A percentile compares a stretch with the other conserved stretches of the same genome.
phyloP scores from a whole-genome alignment of 2,797 vertebrate genomes.

The Myiotriccus ornatus region DNA sequence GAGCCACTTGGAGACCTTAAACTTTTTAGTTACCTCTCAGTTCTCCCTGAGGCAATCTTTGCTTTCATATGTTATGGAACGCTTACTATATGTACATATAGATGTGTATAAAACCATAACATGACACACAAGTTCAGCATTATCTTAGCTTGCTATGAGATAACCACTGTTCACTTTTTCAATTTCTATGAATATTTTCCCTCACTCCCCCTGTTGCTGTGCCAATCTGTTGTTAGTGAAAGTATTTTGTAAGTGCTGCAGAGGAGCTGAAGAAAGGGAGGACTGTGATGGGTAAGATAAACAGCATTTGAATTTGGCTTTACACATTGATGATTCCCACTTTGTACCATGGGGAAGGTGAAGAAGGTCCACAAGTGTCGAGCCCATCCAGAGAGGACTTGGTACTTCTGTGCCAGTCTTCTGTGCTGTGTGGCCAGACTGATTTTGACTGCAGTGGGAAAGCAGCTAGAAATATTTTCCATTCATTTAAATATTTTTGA shows the following conservation, averaged over 20 bases:
- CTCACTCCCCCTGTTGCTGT: neutral
- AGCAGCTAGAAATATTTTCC: neutral
- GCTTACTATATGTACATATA: accelerated
- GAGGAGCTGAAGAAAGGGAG: neutral
- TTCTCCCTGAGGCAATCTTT: neutral
- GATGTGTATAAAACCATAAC: neutral
- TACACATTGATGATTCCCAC: neutral
- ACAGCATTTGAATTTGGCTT: neutral
- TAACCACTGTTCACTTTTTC: neutral
- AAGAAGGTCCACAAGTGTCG: neutral
- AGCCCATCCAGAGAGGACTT: neutral
- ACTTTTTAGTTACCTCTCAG: neutral
- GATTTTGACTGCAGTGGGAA: neutral
- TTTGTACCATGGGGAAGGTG: neutral
- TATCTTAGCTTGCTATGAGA: neutral
- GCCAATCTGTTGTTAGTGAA: neutral
- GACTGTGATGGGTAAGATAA: neutral
- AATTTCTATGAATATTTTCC: neutral
- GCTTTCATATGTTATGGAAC: neutral
- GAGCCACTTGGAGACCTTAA: accelerated
- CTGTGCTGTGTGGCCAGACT: neutral
- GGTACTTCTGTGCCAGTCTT: neutral
- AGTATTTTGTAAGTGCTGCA: neutral
- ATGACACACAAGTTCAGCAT: neutral
- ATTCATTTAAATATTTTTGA: neutral